Base-by-base conservation (phyloP, 2,113 vertebrate species). In the Periophthalmus modestus region DNA sequence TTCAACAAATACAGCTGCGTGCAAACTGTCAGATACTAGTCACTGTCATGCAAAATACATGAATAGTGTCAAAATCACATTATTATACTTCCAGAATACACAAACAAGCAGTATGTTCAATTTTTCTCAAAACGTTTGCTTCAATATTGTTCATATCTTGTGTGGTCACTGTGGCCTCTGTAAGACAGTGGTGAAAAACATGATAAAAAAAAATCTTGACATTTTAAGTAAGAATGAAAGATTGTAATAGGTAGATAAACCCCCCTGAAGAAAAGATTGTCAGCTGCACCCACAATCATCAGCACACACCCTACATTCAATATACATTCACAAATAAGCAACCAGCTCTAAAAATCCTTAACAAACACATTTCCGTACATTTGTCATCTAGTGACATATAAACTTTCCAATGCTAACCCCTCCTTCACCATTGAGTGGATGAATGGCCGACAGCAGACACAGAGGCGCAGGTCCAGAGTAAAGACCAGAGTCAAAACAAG, bases 401-500 rank as follows among this genome's bases (percentile, higher is more conserved):
- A 62, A 34, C 59, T 61, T 19, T 18, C 19, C 62, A 65, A 10
- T 10, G 34, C 9, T 19, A 43, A 65, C n/a, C 34, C 34, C 34
- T 65, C 34, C 62, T n/a, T 65, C 28, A 62, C 59, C 69, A 57
- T 77, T 70, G 13, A 12, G 46, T 11, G 14, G 0, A 63, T 48
- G 6, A 21, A 33, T 74, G 71, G 69, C 69, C 72, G 74, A 72
- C 21, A 28, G 81, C 59, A 79, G 68, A 74, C 19, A 55, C 50
- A 72, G 66, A 28, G 58, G 73, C 36, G 43, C 72, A 73, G 75
- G 73, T 85, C 86, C 52, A 73, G 66, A 16, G 9, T 73, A 74
- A 88, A 84, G 84, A 88, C 84, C 69, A 69, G 71, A 82, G 80
- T 80, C 70, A 88, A 90, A 89, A 82, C 84, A 87, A 77, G 14